A percentile compares a stretch with the other conserved stretches of the same genome.
phyloP scores from a whole-genome alignment of 2,888 invertebrate genomes.

The Geophilus truncorum region DNA sequence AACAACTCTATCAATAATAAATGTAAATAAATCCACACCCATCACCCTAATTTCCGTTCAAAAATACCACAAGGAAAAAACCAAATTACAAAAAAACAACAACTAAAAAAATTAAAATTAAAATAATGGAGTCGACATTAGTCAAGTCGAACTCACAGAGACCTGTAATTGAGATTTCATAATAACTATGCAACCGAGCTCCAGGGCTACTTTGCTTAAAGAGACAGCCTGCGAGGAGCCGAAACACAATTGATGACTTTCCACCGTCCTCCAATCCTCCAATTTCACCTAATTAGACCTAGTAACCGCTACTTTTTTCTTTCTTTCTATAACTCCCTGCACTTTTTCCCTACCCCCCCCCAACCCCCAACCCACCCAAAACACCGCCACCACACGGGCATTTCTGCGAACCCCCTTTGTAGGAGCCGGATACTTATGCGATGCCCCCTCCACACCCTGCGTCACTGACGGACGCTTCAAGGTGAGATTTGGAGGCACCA shows the following conservation, averaged over 20 bases:
- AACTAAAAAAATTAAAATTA: neutral
- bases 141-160: neutral
- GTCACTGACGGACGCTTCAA: constrained; percentile 29
- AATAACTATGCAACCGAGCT: neutral
- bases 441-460: neutral
- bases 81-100: neutral
- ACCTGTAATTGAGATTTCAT: constrained; percentile 22
- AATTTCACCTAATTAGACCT: constrained; percentile 2
- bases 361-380: neutral
- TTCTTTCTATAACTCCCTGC: too few species aligned
- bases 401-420: neutral
- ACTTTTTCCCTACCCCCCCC: neutral
- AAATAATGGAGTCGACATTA: neutral
- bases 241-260: neutral
- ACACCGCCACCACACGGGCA: neutral
- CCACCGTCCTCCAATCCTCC: too few species aligned
- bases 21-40: too few species aligned
- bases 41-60: too few species aligned
- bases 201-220: neutral
- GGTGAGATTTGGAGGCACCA: constrained; percentile 29
- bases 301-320: neutral
- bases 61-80: neutral
- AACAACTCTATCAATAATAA: too few species aligned
- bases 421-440: constrained; percentile 12
- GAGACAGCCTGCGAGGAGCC: neutral